Evolutionary conservation across 2,888 invertebrate species (phyloP), one percentile per base, ranked within the genome.

Genomic region (Sycophila texana): DNA sequence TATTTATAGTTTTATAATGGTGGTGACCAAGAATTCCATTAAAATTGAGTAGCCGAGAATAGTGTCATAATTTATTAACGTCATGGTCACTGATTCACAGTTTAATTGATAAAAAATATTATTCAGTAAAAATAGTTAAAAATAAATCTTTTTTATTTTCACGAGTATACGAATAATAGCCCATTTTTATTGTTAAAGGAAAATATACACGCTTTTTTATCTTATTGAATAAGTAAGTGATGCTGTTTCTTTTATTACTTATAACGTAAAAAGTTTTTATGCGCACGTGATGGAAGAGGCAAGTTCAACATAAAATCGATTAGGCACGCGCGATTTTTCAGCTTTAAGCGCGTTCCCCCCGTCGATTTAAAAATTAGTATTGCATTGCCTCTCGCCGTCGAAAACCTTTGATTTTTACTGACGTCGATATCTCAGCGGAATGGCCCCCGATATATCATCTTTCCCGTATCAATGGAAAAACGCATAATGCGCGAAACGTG

Each of bases 241-340:
- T 5, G 4, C 20, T 10, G 26, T 18, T 68, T 60, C n/a, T n/a
- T 76, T 67, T 14, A 53, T 51, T 20, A 10, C 22, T 14, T 0
- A 7, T n/a, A 16, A 67, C 55, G 63, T n/a, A 39, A 61, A 12
- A 55, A 1, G 7, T 10, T 26, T 39, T 39, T 39, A 39, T 39
- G 10, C 39, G 30, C 30, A 30, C 7, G 30, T 55, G 30, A 18
- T 57, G 20, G 67, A 67, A 67, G 58, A 51, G 30, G 58, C 51
- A 71, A 77, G 71, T 65, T 60, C 18, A 66, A 65, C 18, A 18
- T 26, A 13, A 20, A 77, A 71, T 71, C 77, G 60, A 77, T 72
- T 72, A 5, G 66, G 51, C 22, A 53, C 77, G 39, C 65, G 66
- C 65, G 58, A 77, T 77, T 77, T 77, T 18, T 72, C 77, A 77